phyloP scores from a whole-genome alignment of 2,888 invertebrate genomes.

The Xestia ashworthii region DNA sequence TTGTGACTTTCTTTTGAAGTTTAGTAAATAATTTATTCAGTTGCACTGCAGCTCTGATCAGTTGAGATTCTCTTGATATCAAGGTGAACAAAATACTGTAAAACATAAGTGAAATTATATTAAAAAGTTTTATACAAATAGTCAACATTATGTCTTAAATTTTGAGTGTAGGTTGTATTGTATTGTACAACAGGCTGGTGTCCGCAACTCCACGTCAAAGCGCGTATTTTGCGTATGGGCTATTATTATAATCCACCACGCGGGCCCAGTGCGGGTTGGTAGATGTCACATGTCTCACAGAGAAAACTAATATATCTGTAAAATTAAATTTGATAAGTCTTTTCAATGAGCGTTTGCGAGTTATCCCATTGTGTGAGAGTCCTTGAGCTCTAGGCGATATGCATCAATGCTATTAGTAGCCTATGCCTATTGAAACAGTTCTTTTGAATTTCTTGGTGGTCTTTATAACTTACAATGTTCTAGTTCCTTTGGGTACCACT shows the following conservation, averaged over 20 bases:
- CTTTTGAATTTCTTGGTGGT: background rate
- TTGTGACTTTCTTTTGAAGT: conserved; percentile 19
- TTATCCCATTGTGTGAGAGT: conserved; percentile 15
- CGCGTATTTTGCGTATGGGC: too few species aligned
- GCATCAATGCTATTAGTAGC: background rate
- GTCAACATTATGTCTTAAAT: background rate
- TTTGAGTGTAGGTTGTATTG: background rate
- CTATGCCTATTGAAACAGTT: background rate
- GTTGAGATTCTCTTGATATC: background rate
- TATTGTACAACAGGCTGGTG: too few species aligned
- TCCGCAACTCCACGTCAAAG: too few species aligned
- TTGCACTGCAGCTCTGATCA: conserved; percentile 16
- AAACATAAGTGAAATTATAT: background rate
- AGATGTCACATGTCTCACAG: too few species aligned
- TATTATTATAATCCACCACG: too few species aligned
- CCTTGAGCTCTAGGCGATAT: conserved; percentile 18
- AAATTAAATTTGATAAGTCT: background rate
- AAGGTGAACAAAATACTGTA: conserved; percentile 4
- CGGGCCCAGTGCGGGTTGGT: too few species aligned
- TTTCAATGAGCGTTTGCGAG: conserved; percentile 36
- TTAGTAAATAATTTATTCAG: background rate
- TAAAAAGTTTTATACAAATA: background rate
- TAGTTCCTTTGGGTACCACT: background rate
- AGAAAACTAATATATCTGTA: background rate
- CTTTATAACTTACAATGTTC: background rate